phyloP scores from a whole-genome alignment of 2,888 invertebrate genomes.

The Leptarthrus brevirostris region DNA sequence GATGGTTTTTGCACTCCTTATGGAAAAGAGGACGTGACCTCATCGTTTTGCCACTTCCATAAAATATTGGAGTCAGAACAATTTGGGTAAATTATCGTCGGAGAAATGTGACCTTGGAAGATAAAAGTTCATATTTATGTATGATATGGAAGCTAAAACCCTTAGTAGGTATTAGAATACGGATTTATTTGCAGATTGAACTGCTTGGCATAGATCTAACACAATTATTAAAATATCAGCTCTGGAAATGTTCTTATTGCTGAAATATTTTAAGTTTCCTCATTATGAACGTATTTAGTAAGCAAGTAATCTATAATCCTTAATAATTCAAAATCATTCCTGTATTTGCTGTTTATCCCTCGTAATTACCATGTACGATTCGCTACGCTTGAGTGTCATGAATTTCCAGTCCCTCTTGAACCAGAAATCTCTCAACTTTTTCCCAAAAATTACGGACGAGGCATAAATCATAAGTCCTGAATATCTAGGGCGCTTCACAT shows the following conservation, averaged over 20 bases:
- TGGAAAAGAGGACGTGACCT: slow-evolving; percentile 14
- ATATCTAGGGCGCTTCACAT: slow-evolving; percentile 37
- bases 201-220: too few species aligned
- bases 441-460: slow-evolving; percentile 23
- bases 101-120: too few species aligned
- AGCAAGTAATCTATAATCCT: slow-evolving; percentile 12
- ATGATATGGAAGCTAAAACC: too few species aligned
- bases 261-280: too few species aligned
- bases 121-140: too few species aligned
- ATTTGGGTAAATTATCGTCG: slow-evolving; percentile 18
- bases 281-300: too few species aligned
- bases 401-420: slow-evolving; percentile 34
- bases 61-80: slow-evolving; percentile 1
- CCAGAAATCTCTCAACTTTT: slow-evolving; percentile 37
- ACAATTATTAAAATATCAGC: too few species aligned
- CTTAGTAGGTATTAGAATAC: too few species aligned
- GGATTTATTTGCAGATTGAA: too few species aligned
- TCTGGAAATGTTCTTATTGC: too few species aligned
- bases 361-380: slow-evolving; percentile 27
- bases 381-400: slow-evolving; percentile 15
- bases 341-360: slow-evolving; percentile 30
- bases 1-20: slow-evolving; percentile 18
- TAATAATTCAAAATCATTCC: not conserved
- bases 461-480: slow-evolving; percentile 45
- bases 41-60: slow-evolving; percentile 14